These are phyloP conservation scores for Neomonachus schauinslandi DNA, from an alignment of 2,113 vertebrate genomes.

Conservation along the genomic window DNA sequence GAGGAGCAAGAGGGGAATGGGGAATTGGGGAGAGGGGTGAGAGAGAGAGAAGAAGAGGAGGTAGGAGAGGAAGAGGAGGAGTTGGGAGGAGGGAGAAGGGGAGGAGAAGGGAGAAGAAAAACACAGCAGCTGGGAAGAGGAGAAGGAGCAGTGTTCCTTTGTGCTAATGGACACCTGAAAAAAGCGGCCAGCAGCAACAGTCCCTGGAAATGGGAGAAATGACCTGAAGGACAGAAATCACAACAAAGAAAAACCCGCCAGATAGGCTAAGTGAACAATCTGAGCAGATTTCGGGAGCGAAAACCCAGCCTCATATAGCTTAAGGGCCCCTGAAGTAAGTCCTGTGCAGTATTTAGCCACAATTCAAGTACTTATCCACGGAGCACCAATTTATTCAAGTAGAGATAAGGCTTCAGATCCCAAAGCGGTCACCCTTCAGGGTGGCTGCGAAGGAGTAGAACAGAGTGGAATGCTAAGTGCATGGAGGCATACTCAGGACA, in stretches of 20 bases:
- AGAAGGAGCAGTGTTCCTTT: neutral
- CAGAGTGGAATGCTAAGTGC: neutral
- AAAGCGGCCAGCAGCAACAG: neutral
- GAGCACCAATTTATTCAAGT: no score
- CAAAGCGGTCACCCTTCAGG: neutral
- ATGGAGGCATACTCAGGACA: neutral
- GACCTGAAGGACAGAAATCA: neutral
- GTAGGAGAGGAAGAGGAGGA: no score
- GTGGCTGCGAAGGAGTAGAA: accelerated
- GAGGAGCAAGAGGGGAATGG: neutral
- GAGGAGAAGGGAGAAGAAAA: neutral
- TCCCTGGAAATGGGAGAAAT: neutral
- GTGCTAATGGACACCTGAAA: neutral
- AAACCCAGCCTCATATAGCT: neutral
- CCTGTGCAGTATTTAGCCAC: neutral
- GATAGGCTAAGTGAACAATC: neutral
- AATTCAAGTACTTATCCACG: neutral
- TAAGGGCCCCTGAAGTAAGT: neutral
- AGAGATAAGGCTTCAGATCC: neutral
- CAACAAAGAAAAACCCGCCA: neutral
- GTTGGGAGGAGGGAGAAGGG: no score
- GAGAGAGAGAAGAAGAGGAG: no score
- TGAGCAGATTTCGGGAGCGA: neutral
- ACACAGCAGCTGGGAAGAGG: neutral
- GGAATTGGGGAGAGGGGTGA: neutral